phyloP scores from a whole-genome alignment of 1,140 invertebrate genomes.

The Stegodyphus dumicola region DNA sequence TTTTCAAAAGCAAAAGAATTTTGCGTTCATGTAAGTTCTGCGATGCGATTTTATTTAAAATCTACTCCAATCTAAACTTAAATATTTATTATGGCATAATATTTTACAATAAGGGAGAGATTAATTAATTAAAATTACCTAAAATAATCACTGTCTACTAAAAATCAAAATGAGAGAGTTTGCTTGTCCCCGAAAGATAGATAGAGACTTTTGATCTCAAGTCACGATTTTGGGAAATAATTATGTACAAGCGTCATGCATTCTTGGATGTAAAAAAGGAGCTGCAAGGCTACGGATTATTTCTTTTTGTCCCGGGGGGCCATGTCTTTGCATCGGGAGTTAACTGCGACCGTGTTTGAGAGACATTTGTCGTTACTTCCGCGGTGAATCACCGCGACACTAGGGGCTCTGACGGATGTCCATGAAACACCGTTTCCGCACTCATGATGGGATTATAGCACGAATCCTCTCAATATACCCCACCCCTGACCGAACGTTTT shows the following conservation, averaged over 20 bases:
- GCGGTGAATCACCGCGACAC: slow-evolving; percentile 27
- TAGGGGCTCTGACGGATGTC: not conserved
- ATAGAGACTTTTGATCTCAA: not conserved
- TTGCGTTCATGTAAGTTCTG: too few species aligned
- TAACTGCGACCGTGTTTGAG: slow-evolving; percentile 17
- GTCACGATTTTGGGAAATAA: not conserved
- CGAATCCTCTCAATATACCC: not conserved
- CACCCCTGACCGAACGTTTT: not conserved
- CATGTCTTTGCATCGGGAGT: not conserved
- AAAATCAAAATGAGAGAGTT: not conserved
- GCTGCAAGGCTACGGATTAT: not conserved
- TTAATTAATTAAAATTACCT: too few species aligned
- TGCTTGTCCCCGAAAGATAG: not conserved
- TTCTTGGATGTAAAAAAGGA: not conserved
- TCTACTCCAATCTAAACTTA: too few species aligned
- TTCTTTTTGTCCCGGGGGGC: not conserved
- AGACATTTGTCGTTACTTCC: slow-evolving; percentile 50
- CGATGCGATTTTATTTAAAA: too few species aligned
- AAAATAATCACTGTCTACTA: too few species aligned
- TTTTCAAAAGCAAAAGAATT: too few species aligned
- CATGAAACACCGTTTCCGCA: slow-evolving; percentile 11
- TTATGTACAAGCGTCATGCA: not conserved
- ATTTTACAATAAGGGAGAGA: too few species aligned
- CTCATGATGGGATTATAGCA: slow-evolving; percentile 35
- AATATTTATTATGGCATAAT: too few species aligned